phyloP scores from a whole-genome alignment of 1,140 invertebrate genomes.

The Lepeophtheirus salmonis region DNA sequence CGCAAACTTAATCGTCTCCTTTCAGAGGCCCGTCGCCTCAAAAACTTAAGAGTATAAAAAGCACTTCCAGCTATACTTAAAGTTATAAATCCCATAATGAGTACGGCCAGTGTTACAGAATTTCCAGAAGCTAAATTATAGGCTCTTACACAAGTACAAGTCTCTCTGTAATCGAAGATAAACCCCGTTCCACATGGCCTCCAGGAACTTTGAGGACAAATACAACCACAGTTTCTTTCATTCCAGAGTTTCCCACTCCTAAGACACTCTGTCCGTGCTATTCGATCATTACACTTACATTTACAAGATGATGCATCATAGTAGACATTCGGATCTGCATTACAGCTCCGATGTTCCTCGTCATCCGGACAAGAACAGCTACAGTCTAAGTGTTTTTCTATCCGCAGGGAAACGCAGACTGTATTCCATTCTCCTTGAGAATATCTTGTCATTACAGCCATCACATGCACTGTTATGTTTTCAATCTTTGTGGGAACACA shows the following conservation, averaged over 20 bases:
- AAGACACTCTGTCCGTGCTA: not conserved
- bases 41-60: not conserved
- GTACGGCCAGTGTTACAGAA: not conserved
- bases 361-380: not conserved
- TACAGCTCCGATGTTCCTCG: not conserved
- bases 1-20: not conserved
- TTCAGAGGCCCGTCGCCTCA: not conserved
- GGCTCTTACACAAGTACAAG: not conserved
- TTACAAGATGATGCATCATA: not conserved
- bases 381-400: not conserved
- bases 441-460: not conserved
- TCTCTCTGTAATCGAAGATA: not conserved
- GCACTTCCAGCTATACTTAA: not conserved
- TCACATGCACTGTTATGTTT: not conserved
- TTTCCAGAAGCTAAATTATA: not conserved
- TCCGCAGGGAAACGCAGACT: not conserved
- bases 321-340: too few species aligned
- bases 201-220: not conserved
- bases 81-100: not conserved
- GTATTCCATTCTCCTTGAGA: not conserved
- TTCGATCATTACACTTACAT: not conserved
- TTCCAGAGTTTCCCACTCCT: not conserved
- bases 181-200: not conserved
- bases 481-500: not conserved
- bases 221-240: not conserved